These are phyloP conservation scores for Oryzias melastigma DNA, from an alignment of 2,113 vertebrate species.

Conservation along the genomic window DNA sequence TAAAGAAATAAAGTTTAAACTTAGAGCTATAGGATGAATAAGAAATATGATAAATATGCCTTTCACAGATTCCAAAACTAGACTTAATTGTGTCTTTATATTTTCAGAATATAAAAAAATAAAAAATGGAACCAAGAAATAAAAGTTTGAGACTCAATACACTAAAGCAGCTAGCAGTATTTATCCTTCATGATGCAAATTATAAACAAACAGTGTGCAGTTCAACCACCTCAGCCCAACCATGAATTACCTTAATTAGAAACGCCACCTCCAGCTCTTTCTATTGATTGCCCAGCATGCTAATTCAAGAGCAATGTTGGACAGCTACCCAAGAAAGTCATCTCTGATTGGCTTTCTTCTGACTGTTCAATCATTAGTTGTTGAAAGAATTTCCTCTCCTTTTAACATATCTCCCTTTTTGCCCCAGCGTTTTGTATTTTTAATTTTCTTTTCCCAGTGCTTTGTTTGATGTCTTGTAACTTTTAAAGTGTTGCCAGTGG, in stretches of 20 bases:
- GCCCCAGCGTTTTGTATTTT: slow-evolving; percentile 74
- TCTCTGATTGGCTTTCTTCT: slow-evolving; percentile 40
- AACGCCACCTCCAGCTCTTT: slow-evolving; percentile 71
- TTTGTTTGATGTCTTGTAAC: slow-evolving; percentile 76
- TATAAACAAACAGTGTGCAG: slow-evolving; percentile 56
- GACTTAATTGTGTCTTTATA: no score
- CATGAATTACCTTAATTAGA: slow-evolving; percentile 82
- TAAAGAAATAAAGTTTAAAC: no score
- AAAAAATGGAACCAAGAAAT: background rate
- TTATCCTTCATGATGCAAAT: slow-evolving; percentile 26
- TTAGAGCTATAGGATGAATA: no score
- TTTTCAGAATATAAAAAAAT: background rate
- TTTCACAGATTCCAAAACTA: no score
- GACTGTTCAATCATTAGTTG: slow-evolving; percentile 56
- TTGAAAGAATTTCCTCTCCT: slow-evolving; percentile 58
- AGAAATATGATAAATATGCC: no score
- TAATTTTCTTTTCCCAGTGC: slow-evolving; percentile 66
- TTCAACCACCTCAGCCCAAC: slow-evolving; percentile 54
- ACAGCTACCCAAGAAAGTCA: slow-evolving; percentile 57
- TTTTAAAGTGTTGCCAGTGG: slow-evolving; percentile 80
- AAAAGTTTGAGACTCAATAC: slow-evolving; percentile 9
- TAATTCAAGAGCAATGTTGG: slow-evolving; percentile 72
- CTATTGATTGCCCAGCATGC: slow-evolving; percentile 67
- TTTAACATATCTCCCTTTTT: slow-evolving; percentile 55
- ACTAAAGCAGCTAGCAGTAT: slow-evolving; percentile 5